Conservation (phyloP, 2,113 vertebrate genomes). For the Erythrocercus mccallii region DNA sequence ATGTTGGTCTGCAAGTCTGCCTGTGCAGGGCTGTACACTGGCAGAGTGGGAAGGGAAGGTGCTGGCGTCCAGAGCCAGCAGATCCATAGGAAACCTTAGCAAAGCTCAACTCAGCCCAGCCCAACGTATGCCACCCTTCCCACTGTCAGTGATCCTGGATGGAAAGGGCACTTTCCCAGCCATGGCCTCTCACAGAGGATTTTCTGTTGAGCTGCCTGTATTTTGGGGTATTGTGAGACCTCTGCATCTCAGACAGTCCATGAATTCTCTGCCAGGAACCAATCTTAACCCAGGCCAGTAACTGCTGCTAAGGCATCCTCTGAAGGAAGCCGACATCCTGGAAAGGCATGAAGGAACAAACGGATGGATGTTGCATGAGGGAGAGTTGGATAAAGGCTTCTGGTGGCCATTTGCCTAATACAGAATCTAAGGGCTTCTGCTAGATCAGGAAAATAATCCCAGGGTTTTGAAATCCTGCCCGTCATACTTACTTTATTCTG, state of each 20-base stretch:
- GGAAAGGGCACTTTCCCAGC: not conserved
- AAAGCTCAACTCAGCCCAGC: not conserved
- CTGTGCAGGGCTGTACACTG: not conserved
- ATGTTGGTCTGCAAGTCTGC: not conserved
- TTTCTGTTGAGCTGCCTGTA: not conserved
- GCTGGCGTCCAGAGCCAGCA: not conserved
- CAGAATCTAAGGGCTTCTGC: not conserved
- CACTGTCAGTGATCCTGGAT: not conserved
- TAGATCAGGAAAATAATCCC: not conserved
- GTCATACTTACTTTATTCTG: conserved; percentile 83
- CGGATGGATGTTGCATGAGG: not conserved
- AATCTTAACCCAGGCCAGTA: not conserved
- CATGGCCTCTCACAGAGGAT: not conserved
- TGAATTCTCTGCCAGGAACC: not conserved
- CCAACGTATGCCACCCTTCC: not conserved
- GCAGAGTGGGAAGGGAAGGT: not conserved
- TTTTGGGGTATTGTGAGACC: not conserved
- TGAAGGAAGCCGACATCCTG: not conserved
- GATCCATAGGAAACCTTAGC: not conserved
- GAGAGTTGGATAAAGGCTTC: not conserved
- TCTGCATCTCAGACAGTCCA: not conserved
- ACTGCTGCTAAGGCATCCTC: not conserved
- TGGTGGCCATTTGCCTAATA: not conserved
- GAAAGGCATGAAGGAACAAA: not conserved
- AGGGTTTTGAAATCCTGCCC: not conserved